A percentile compares a stretch with the other conserved stretches of the same genome.
Conservation (phyloP, 1,140 invertebrate genomes). For the Bradynema listronoti region DNA sequence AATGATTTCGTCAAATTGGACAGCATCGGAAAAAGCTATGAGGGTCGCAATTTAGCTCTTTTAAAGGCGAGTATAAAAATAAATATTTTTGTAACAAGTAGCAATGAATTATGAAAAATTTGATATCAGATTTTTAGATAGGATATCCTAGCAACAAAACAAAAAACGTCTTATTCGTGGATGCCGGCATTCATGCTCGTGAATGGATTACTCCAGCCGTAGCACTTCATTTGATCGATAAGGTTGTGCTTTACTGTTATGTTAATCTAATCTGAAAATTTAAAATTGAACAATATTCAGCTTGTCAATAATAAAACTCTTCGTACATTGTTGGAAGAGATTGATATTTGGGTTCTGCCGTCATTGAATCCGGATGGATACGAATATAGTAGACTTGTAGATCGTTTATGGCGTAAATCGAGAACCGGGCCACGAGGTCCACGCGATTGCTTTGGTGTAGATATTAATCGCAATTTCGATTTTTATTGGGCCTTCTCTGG, state of each 20-base stretch:
- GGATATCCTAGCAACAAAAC: slow-evolving; percentile 21
- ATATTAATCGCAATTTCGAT: slow-evolving; percentile 60
- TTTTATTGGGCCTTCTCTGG: slow-evolving; percentile 57
- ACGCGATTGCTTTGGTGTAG: slow-evolving; percentile 55
- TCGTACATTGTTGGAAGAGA: slow-evolving; percentile 15
- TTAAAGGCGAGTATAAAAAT: slow-evolving; percentile 10
- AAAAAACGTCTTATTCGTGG: slow-evolving; percentile 27
- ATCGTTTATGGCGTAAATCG: slow-evolving; percentile 60
- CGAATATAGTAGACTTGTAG: slow-evolving; percentile 55
- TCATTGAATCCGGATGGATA: slow-evolving; percentile 59
- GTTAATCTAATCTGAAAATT: no score
- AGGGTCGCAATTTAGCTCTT: slow-evolving; percentile 17
- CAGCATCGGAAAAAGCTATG: slow-evolving; percentile 19
- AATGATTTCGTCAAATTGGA: slow-evolving; percentile 15
- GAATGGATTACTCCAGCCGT: slow-evolving; percentile 34
- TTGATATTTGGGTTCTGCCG: slow-evolving; percentile 32
- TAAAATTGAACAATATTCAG: no score
- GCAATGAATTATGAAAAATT: neutral
- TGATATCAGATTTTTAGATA: slow-evolving; percentile 22
- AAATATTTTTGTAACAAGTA: slow-evolving; percentile 7
- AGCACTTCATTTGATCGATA: slow-evolving; percentile 26
- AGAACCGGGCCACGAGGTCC: slow-evolving; percentile 34
- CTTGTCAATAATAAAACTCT: slow-evolving; percentile 8
- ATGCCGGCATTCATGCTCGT: slow-evolving; percentile 39
- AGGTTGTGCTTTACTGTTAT: slow-evolving; percentile 8